A percentile compares a stretch with the other conserved stretches of the same genome.
Conservation (phyloP, 2,797 vertebrate genomes). For the Spondyliosoma cantharus region DNA sequence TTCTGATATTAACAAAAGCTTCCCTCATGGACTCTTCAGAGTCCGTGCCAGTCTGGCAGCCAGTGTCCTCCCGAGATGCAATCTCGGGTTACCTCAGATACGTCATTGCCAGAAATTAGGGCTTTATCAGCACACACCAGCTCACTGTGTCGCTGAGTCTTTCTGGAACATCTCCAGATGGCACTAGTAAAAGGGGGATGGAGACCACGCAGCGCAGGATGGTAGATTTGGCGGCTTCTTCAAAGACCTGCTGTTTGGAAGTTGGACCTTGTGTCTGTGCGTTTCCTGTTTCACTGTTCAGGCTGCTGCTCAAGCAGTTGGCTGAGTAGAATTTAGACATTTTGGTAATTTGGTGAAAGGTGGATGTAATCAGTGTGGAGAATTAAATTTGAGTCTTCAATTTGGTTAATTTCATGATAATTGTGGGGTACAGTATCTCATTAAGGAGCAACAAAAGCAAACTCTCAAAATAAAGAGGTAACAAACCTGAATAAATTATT, state of each 20-base stretch:
- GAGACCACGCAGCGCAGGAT: slow-evolving; percentile 57
- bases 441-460: slow-evolving; percentile 4
- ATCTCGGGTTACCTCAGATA: slow-evolving; percentile 67
- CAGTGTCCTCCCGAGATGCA: slow-evolving; percentile 32
- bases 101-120: slow-evolving; percentile 52
- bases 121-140: slow-evolving; percentile 67
- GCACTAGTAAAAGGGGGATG: slow-evolving; percentile 64
- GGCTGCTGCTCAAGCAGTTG: slow-evolving; percentile 51
- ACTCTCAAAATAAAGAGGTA: neutral
- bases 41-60: slow-evolving; percentile 60
- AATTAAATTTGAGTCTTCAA: slow-evolving; percentile 24
- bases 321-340: slow-evolving; percentile 42
- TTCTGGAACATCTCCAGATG: slow-evolving; percentile 77
- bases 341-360: slow-evolving; percentile 55
- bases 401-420: slow-evolving; percentile 32
- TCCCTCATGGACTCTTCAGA: slow-evolving; percentile 52
- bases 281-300: slow-evolving; percentile 63
- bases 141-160: slow-evolving; percentile 58
- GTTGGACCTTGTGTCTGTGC: slow-evolving; percentile 38
- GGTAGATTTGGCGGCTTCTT: slow-evolving; percentile 72
- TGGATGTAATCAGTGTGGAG: slow-evolving; percentile 27
- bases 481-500: neutral
- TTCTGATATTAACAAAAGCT: slow-evolving; percentile 27
- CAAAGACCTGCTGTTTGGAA: slow-evolving; percentile 73
- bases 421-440: neutral